Percentiles rank a stretch among this genome's conserved stretches.
Evolutionary conservation across 2,888 invertebrate genomes (phyloP).

Genomic region (Nycteola revayana): DNA sequence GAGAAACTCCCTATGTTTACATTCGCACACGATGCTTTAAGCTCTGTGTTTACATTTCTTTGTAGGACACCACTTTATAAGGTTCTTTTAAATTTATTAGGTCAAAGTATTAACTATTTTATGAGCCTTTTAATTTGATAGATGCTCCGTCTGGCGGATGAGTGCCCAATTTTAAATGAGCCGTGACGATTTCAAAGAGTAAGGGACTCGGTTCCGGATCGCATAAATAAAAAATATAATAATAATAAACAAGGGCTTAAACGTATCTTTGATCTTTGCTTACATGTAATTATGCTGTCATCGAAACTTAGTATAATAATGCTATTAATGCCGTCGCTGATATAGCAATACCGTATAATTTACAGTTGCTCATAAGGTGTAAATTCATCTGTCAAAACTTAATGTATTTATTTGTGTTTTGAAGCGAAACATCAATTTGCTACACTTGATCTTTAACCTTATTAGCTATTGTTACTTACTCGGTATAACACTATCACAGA

Average conservation of each 20-base stretch:
- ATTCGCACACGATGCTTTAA: slow-evolving; percentile 53
- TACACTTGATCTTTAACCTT: too few species aligned
- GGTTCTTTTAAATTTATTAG: slow-evolving; percentile 24
- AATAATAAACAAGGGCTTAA: not conserved
- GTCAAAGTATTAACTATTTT: slow-evolving; percentile 28
- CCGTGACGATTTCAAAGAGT: slow-evolving; percentile 20
- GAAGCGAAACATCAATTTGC: too few species aligned
- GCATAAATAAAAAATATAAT: slow-evolving; percentile 9
- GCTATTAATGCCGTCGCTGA: too few species aligned
- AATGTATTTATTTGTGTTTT: too few species aligned
- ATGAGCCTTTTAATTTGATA: slow-evolving; percentile 21
- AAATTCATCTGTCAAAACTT: too few species aligned
- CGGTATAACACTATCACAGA: too few species aligned
- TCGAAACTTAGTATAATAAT: too few species aligned
- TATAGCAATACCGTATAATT: too few species aligned
- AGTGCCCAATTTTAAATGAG: slow-evolving; percentile 17
- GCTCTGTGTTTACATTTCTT: slow-evolving; percentile 27
- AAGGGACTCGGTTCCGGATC: slow-evolving; percentile 17
- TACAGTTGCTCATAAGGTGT: too few species aligned
- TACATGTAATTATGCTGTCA: too few species aligned
- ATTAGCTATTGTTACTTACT: too few species aligned
- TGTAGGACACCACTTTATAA: slow-evolving; percentile 29
- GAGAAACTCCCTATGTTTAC: slow-evolving; percentile 63
- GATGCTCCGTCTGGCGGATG: slow-evolving; percentile 19
- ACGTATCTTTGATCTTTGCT: too few species aligned